Evolutionary conservation across 2,113 vertebrate genomes (phyloP).

Genomic region (Chlorodrepanis virens): DNA sequence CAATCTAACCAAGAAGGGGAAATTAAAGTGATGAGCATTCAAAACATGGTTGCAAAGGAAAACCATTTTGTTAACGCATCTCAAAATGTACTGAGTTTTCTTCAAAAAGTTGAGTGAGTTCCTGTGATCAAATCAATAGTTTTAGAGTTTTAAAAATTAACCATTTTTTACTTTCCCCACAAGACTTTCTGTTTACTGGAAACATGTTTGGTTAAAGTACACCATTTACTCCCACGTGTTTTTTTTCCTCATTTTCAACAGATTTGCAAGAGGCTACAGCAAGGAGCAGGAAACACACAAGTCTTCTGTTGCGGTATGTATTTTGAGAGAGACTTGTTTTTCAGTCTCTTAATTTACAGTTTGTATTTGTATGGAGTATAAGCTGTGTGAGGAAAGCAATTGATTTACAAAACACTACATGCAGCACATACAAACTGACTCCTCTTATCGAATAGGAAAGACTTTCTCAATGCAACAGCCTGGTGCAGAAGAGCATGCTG

Average conservation of each 20-base stretch:
- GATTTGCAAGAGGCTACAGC: background rate
- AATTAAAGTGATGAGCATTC: background rate
- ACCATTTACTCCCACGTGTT: accelerated
- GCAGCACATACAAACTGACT: conserved; percentile 45
- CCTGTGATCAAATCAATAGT: background rate
- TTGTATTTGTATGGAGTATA: conserved; percentile 14
- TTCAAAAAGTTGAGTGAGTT: background rate
- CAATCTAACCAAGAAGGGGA: accelerated
- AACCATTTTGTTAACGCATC: background rate
- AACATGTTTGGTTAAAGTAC: background rate
- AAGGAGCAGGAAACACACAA: background rate
- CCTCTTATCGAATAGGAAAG: conserved; percentile 47
- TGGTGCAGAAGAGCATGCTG: conserved; percentile 64
- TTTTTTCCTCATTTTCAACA: background rate
- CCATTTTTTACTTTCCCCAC: background rate
- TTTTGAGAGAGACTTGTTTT: conserved; percentile 46
- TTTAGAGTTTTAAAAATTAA: background rate
- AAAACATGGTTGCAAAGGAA: background rate
- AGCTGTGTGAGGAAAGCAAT: conserved; percentile 21
- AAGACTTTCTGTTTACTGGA: background rate
- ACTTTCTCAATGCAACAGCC: conserved; percentile 69
- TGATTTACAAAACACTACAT: conserved; percentile 63
- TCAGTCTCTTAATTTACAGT: conserved; percentile 33
- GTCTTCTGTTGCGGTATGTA: background rate
- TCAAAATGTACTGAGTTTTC: background rate